A percentile compares a stretch with the other conserved stretches of the same genome.
Conservation (phyloP, 1,140 invertebrate genomes). For the Dreissena rostriformis region DNA sequence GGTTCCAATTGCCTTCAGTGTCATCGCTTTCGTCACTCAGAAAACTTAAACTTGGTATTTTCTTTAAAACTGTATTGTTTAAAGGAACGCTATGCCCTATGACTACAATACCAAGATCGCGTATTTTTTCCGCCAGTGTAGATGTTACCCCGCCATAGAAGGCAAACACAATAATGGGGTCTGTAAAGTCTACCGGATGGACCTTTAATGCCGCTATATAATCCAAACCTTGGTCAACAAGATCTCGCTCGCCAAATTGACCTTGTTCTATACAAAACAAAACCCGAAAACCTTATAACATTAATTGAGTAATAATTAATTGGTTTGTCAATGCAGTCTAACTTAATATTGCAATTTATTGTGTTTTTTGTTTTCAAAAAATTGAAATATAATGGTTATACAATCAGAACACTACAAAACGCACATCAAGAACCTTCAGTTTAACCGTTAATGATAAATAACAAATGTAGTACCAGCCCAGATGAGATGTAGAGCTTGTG, state of each 20-base stretch:
- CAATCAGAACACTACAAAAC: no score
- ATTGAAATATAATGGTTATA: no score
- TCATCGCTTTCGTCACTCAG: not conserved
- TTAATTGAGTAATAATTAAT: no score
- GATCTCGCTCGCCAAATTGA: conserved; percentile 92
- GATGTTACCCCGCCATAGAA: conserved; percentile 75
- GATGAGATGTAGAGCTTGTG: conserved; percentile 89
- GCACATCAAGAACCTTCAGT: no score
- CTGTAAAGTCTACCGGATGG: conserved; percentile 90
- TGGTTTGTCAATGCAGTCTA: no score
- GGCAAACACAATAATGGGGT: conserved; percentile 86
- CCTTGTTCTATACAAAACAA: conserved; percentile 86
- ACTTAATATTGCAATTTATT: no score
- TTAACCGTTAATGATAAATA: not conserved
- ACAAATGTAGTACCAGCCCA: conserved; percentile 79
- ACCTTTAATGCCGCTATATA: conserved; percentile 88
- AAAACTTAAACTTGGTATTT: conserved; percentile 35
- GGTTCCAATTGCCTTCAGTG: no score
- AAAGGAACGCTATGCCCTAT: conserved; percentile 57
- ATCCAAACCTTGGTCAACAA: conserved; percentile 90
- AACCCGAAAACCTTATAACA: not conserved
- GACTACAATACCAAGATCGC: conserved; percentile 63
- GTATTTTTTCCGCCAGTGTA: conserved; percentile 64
- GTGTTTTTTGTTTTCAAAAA: no score
- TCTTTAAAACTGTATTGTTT: conserved; percentile 32